phyloP scores from a whole-genome alignment of 2,113 vertebrate species.

The Hydropotes inermis region DNA sequence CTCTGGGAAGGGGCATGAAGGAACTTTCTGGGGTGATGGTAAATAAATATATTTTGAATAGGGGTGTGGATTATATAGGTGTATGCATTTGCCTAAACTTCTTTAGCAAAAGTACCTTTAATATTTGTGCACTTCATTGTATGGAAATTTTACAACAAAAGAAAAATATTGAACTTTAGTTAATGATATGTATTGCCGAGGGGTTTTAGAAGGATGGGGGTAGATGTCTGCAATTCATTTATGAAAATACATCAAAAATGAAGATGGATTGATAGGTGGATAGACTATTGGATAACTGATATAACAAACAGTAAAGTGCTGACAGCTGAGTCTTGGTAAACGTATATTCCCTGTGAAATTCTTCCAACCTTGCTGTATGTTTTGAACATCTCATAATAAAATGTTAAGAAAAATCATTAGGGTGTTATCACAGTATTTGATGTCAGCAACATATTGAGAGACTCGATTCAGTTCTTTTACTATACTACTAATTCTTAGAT shows the following conservation, averaged over 20 bases:
- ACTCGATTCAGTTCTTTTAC: neutral
- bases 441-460: neutral
- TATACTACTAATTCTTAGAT: neutral
- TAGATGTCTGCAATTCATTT: neutral
- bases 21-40: neutral
- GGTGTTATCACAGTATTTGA: neutral
- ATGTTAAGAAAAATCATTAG: neutral
- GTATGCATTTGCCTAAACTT: neutral
- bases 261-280: neutral
- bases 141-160: neutral
- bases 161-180: neutral
- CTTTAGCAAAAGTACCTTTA: neutral
- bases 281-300: neutral
- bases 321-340: neutral
- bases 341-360: neutral
- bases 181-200: neutral
- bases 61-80: neutral
- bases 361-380: neutral
- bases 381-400: constrained; percentile 8
- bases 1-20: neutral
- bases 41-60: neutral
- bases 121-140: neutral
- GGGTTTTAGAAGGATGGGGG: neutral
- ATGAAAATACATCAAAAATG: neutral
- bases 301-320: neutral